Base-by-base conservation (phyloP, 2,113 vertebrate genomes). In the Mustelus asterias region DNA sequence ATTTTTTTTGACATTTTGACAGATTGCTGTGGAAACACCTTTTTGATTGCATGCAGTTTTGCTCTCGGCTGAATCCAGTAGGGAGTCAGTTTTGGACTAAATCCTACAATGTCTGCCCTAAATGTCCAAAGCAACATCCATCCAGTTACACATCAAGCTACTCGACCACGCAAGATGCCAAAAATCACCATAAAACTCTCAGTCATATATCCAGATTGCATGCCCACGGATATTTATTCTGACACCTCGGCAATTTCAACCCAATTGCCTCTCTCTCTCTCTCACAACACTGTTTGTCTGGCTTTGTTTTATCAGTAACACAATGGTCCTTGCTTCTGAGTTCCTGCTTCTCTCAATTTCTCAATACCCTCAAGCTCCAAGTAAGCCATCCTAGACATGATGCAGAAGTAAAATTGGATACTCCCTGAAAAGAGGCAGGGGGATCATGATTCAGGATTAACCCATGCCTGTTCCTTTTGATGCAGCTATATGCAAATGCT, bases 1-100 rank as follows among this genome's bases (percentile, higher is more conserved):
- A 48, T 29, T 95, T 94, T 95, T 95, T 70, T 70, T 95, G 93
- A 95, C 93, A 94, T 69, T 37, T 94, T 94, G 14, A 69, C 63
- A 72, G 37, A 69, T 22, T 72, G 14, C 93, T 72, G 13, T 95
- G 37, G 63, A 63, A 94, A 94, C 9, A 29, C 65, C n/a, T 69
- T 94, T 70, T 94, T 69, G 65, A 93, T n/a, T 93, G 33, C 16
- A 20, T 93, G 16, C 58, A 9, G 60, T 67, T 67, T 41, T 93
- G 63, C n/a, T 60, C 63, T 65, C n/a, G 16, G n/a, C 60, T 22
- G 33, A n/a, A 41, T 37, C 60, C 60, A 93, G 20, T 0, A 93
- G 85, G 48, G 24, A 65, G n/a, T 90, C 26, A 37, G 6, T 22
- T 93, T 67, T 93, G 60, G 58, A 65, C 6, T 22, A 65, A 65